A percentile compares a stretch with the other conserved stretches of the same genome.
These are phyloP conservation scores for Nesogale talazaci DNA, from an alignment of 2,113 vertebrate species.

Conservation along the genomic window DNA sequence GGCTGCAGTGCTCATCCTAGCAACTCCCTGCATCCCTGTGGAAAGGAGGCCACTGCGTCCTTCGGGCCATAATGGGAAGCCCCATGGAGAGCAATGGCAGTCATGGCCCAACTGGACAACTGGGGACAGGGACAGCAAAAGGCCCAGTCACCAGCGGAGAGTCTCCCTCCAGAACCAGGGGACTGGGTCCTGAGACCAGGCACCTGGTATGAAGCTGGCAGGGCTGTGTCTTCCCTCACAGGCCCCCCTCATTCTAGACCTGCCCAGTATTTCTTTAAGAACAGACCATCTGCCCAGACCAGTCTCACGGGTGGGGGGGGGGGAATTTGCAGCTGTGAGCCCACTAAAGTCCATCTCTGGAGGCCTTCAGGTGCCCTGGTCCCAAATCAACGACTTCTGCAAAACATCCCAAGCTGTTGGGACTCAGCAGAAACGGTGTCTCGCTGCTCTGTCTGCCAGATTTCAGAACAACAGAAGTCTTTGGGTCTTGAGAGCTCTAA, in stretches of 20 bases:
- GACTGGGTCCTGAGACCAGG: not conserved
- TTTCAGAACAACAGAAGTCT: not conserved
- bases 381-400: not conserved
- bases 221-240: not conserved
- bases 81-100: constrained; percentile 40
- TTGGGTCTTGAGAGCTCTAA: not conserved
- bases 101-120: constrained; percentile 77
- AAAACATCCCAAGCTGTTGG: not conserved
- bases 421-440: not conserved
- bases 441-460: not conserved
- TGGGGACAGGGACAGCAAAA: constrained; percentile 67
- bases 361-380: too few species aligned
- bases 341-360: not conserved
- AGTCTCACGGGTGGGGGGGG: too few species aligned
- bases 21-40: not conserved
- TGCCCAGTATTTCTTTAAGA: not conserved
- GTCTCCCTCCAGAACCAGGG: not conserved
- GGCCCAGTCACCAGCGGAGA: constrained; percentile 62
- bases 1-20: not conserved
- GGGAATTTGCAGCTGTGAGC: not conserved
- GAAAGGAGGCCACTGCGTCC: constrained; percentile 76
- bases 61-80: constrained; percentile 74
- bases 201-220: not conserved
- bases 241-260: not conserved
- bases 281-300: too few species aligned